Percentiles rank a stretch among this genome's conserved stretches.
phyloP scores from a whole-genome alignment of 2,888 invertebrate species.

The Pyrgus malvae region DNA sequence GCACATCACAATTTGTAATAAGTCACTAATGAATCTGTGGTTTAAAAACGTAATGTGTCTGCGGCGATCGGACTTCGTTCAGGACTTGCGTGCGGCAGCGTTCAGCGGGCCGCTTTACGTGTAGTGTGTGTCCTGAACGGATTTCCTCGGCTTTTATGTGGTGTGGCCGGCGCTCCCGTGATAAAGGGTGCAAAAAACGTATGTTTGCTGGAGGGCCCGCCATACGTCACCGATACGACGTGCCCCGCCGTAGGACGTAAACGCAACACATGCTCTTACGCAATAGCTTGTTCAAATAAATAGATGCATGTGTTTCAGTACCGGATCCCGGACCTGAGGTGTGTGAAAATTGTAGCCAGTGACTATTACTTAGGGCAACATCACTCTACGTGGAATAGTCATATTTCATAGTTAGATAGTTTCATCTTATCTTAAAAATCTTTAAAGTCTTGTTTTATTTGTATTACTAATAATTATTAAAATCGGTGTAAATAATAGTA shows the following conservation, averaged over 20 bases:
- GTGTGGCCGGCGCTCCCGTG: constrained; percentile 66
- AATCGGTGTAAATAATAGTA: no score
- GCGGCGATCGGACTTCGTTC: constrained; percentile 44
- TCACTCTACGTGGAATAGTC: no score
- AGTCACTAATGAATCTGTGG: constrained; percentile 32
- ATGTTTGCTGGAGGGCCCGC: constrained; percentile 73
- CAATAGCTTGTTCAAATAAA: constrained; percentile 72
- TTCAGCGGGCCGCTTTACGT: constrained; percentile 72
- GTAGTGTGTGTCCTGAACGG: constrained; percentile 77
- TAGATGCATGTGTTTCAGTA: constrained; percentile 61
- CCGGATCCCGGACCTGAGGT: constrained; percentile 62
- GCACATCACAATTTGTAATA: constrained; percentile 44
- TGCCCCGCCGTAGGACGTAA: constrained; percentile 63
- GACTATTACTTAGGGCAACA: constrained; percentile 15
- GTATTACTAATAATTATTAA: no score
- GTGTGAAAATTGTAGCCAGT: constrained; percentile 58
- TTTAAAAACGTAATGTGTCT: constrained; percentile 35
- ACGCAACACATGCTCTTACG: constrained; percentile 67
- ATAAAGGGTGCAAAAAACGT: constrained; percentile 79
- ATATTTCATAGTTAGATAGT: no score
- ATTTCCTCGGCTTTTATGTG: constrained; percentile 77
- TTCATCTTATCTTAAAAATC: no score
- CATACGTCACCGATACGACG: constrained; percentile 72
- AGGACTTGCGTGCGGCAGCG: constrained; percentile 61
- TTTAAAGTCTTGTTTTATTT: no score